phyloP scores from a whole-genome alignment of 64 coral and sea anemone genomes.

The Porites australiensis region DNA sequence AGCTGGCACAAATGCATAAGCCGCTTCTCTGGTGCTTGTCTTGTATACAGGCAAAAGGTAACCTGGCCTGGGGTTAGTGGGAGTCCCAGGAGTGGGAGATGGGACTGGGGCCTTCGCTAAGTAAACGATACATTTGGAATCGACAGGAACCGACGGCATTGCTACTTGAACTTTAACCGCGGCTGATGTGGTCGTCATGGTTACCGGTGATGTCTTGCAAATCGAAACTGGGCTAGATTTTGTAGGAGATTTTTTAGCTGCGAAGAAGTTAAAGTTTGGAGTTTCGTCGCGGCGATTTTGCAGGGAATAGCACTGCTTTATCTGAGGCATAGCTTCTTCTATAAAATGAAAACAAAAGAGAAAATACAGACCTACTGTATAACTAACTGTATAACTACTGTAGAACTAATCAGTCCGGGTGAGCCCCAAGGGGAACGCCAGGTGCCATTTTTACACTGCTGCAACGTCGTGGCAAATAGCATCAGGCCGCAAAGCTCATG shows the following conservation, averaged over 20 bases:
- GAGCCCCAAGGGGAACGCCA: no score
- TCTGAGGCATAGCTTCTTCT: slow-evolving; percentile 66
- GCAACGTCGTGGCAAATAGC: no score
- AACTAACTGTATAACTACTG: no score
- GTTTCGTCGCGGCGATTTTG: slow-evolving; percentile 11
- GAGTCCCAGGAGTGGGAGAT: neutral
- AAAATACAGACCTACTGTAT: neutral
- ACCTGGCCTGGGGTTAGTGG: slow-evolving; percentile 15
- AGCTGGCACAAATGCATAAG: slow-evolving; percentile 62
- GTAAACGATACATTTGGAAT: slow-evolving; percentile 37
- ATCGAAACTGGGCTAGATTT: neutral
- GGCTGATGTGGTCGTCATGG: neutral
- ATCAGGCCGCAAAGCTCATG: no score
- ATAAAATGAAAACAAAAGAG: neutral
- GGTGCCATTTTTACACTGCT: no score
- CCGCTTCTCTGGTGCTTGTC: slow-evolving; percentile 33
- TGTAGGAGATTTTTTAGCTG: slow-evolving; percentile 4
- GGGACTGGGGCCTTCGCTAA: neutral
- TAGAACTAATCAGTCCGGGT: no score
- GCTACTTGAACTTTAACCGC: neutral
- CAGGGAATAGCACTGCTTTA: slow-evolving; percentile 81
- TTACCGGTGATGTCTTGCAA: slow-evolving; percentile 17
- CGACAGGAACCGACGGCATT: neutral
- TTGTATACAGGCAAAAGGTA: slow-evolving; percentile 71
- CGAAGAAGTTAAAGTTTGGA: neutral